Percentiles rank a stretch among this genome's conserved stretches.
Evolutionary conservation across 2,888 invertebrate genomes (phyloP).

Genomic region (Amphipyra tragopoginis): DNA sequence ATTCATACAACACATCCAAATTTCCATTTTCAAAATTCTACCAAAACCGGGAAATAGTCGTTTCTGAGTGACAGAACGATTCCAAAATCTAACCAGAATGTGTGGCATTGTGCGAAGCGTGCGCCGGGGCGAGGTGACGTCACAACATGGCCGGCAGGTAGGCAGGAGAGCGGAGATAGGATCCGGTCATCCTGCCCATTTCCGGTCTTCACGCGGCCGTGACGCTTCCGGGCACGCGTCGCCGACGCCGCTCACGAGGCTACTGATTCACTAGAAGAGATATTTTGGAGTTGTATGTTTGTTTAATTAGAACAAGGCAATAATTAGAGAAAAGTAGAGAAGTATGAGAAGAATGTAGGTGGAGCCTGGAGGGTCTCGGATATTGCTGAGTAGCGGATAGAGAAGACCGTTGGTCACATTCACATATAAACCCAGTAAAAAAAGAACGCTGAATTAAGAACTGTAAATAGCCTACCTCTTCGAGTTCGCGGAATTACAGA

Average conservation of each 20-base stretch:
- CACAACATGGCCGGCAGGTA: constrained; percentile 87
- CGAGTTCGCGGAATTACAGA: background rate
- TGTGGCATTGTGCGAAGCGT: constrained; percentile 51
- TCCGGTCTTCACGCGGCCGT: constrained; percentile 90
- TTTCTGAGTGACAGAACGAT: constrained; percentile 60
- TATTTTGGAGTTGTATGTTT: constrained; percentile 28
- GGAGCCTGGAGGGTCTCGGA: no score
- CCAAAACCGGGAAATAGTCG: constrained; percentile 32
- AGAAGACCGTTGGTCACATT: no score
- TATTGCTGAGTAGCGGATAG: no score
- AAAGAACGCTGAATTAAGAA: no score
- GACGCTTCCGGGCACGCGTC: constrained; percentile 89
- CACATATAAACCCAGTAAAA: no score
- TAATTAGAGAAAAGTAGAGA: background rate
- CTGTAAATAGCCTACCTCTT: no score
- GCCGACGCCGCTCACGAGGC: constrained; percentile 77
- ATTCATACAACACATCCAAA: constrained; percentile 2
- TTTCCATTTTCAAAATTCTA: constrained; percentile 7
- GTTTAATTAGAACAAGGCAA: constrained; percentile 18
- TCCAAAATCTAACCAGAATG: constrained; percentile 67
- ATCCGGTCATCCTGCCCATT: constrained; percentile 90
- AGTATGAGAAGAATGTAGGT: no score
- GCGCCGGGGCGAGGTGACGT: constrained; percentile 77
- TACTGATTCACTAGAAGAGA: constrained; percentile 74
- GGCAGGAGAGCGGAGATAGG: constrained; percentile 87